These are phyloP conservation scores for Stigmatopora nigra DNA, from an alignment of 2,113 vertebrate genomes.

Conservation along the genomic window DNA sequence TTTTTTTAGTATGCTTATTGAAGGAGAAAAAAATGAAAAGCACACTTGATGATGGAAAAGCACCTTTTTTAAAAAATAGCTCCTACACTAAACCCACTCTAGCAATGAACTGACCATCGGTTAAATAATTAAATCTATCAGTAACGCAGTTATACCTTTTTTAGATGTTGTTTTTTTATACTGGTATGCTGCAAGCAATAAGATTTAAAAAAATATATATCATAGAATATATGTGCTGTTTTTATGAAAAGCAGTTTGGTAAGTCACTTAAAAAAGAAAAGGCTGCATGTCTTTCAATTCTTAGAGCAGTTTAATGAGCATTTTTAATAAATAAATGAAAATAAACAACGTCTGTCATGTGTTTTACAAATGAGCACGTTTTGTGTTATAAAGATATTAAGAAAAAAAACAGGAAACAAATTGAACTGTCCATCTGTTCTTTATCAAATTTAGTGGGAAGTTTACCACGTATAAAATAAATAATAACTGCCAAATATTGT, in stretches of 20 bases:
- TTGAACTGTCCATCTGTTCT: too few species aligned
- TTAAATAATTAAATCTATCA: background rate
- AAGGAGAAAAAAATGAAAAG: constrained; percentile 3
- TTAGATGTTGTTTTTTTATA: constrained; percentile 6
- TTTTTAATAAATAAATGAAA: background rate
- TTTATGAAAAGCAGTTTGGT: constrained; percentile 5
- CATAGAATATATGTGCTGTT: background rate
- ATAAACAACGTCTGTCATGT: background rate
- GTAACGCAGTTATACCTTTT: constrained; percentile 14
- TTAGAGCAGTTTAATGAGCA: background rate
- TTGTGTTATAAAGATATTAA: constrained; percentile 3
- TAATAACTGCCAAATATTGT: too few species aligned
- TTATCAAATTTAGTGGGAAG: too few species aligned
- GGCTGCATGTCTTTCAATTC: background rate
- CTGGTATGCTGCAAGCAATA: background rate
- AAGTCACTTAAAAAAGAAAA: background rate
- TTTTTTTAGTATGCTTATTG: constrained; percentile 74
- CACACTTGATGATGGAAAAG: constrained; percentile 18
- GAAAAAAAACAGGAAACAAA: too few species aligned
- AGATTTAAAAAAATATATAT: background rate
- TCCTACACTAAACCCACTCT: background rate
- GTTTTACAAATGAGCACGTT: background rate
- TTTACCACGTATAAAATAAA: too few species aligned
- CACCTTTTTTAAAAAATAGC: background rate
- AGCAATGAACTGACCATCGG: background rate